Percentiles rank a stretch among this genome's conserved stretches.
Evolutionary conservation across 2,888 invertebrate species (phyloP).

Genomic region (Morpho helenor): DNA sequence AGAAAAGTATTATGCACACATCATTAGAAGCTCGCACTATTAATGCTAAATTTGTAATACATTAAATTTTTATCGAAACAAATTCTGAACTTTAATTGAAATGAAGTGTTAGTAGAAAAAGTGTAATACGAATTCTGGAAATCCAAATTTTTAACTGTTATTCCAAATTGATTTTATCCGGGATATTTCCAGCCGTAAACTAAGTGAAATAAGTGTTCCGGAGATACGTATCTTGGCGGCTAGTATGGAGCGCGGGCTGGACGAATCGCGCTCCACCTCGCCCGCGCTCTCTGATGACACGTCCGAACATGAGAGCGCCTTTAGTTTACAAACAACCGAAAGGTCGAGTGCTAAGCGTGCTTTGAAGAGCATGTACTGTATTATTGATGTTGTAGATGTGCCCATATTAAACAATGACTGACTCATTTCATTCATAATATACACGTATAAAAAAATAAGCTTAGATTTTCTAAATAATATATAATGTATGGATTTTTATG

Average conservation of each 20-base stretch:
- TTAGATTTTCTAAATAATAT: no score
- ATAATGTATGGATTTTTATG: no score
- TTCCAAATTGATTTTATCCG: constrained; percentile 22
- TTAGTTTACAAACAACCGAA: constrained; percentile 68
- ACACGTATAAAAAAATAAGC: background rate
- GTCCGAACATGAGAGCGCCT: constrained; percentile 74
- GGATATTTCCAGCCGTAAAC: constrained; percentile 81
- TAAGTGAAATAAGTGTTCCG: constrained; percentile 87
- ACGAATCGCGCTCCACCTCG: constrained; percentile 50
- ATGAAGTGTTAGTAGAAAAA: no score
- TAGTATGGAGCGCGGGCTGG: constrained; percentile 89
- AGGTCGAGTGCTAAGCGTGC: constrained; percentile 48
- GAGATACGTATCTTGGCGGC: constrained; percentile 91
- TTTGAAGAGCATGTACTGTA: constrained; percentile 24
- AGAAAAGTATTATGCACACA: constrained; percentile 16
- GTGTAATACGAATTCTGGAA: no score
- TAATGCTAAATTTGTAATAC: background rate
- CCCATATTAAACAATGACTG: background rate
- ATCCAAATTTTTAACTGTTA: background rate
- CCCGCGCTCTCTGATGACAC: constrained; percentile 48
- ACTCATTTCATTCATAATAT: background rate
- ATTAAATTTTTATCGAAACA: no score
- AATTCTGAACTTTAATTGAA: no score
- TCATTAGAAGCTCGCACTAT: constrained; percentile 23
- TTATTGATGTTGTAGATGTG: background rate